Evolutionary conservation across 35 echinoderm and acorn worm species (phyloP), one percentile per base, ranked within the genome.

Genomic region (Lytechinus variegatus): DNA sequence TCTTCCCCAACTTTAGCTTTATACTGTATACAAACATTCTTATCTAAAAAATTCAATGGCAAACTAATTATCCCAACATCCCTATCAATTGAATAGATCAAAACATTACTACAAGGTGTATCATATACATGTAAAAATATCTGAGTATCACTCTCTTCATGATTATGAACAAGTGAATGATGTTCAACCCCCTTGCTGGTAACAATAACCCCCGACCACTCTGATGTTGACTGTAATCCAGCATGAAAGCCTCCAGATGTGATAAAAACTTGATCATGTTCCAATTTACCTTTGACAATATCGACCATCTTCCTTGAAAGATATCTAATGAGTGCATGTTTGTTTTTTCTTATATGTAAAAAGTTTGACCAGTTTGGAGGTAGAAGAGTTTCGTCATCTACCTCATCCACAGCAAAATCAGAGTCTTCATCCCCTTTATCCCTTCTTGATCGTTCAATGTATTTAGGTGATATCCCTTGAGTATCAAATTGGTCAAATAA

Each of bases 401-500:
- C 91, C 27, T 54, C n/a, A 29, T 61, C 54, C 91, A 93, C 91
- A 56, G 91, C 52, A 27, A 55, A 52, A 8, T 95, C 87, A 57
- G 95, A 94, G 57, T 95, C 93, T 87, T 96, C 79, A 91, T 79
- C 87, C 16, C 91, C 86, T 66, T 53, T 87, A 95, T 95, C 96
- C 53, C 95, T 58, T 86, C 95, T 55, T 94, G 66, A 53, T n/a
- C 95, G 57, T 95, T 97, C 97, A 86, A 97, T 87, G 44, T n/a
- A 21, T 91, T 96, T 97, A 52, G 97, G 92, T 28, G 97, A 97
- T 29, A 92, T 91, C 16, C 97, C 97, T 87, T 97, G 97, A 87
- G 97, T 89, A 56, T 87, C 86, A 1, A 96, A 95, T 54, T 97
- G 97, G 54, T 97, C 97, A 97, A 97, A 96, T 27, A 97, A 61